Base-by-base conservation (phyloP, 1,140 invertebrate species). In the Aporrectodea caliginosa region DNA sequence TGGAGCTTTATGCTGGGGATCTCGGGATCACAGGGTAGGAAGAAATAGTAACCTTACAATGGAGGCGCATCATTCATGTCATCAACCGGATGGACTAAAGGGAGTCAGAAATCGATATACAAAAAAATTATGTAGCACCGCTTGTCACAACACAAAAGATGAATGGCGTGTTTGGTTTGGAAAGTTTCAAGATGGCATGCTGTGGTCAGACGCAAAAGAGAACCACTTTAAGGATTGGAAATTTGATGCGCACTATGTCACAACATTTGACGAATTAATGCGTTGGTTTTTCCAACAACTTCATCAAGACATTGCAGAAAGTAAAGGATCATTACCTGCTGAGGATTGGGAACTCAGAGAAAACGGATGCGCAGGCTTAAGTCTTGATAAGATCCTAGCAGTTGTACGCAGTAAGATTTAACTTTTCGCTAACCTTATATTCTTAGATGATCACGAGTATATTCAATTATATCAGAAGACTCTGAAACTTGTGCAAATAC, bases 201-300 rank as follows among this genome's bases (percentile, higher is more conserved):
- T 58, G 43, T 58, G 43, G 43, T 58, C 43, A 12, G 22, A 6
- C 43, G 43, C 43, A 12, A 58, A 58, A 22, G 43, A 12, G 6
- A 22, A 58, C 6, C 43, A 58, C 22, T 58, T 58, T 22, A 58
- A 58, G 22, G 43, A 58, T 58, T 58, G 43, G 43, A 58, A 58
- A 58, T 58, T 58, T 58, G 43, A 6, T 6, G 43, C 22, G 43
- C 43, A 58, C 43, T 58, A 58, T 22, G 22, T 22, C 43, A 58
- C 43, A 58, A 22, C 6, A 22, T 58, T 58, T 22, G 43, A 58
- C 43, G 43, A 58, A 69, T 30, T 80, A 78, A 35, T 43, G 32
- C 16, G 75, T 29, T 29, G 79, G 32, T 31, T 69, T 16, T 27
- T 80, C 75, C 35, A 27, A 30, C 2, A n/a, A 1, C 32, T 35